Evolutionary conservation across 2,113 vertebrate species (phyloP), one percentile per base, ranked within the genome.

Genomic region (Girardinichthys multiradiatus): DNA sequence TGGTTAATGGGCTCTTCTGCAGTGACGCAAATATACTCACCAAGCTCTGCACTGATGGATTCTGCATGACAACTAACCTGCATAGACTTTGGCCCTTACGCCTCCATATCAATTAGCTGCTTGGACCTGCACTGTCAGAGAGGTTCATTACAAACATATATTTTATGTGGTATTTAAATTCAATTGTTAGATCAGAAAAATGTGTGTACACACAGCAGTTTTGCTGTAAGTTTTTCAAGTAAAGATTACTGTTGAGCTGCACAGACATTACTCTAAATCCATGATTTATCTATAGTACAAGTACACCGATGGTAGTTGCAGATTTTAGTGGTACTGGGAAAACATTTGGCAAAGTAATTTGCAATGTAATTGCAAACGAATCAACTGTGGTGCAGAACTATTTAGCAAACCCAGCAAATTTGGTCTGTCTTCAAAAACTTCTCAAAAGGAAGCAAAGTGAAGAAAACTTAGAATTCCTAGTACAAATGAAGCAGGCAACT

Each of bases 1-100:
- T 90, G 82, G 88, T 92, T 94, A 91, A 93, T 91, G 87, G 84
- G 86, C 88, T 93, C 81, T 87, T 89, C 86, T 89, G 85, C 71
- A 73, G 86, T 93, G 92, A 94, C 92, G 92, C 91, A 94, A 76
- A 76, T 91, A 64, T 82, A 67, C 19, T 45, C 26, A 54, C 57
- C 84, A 74, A 87, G 82, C 86, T 83, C 77, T 69, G 60, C 62
- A 3, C 80, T 91, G 86, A 89, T 85, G 71, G 87, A 90, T 92
- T 90, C 82, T 82, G 72, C 79, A 74, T 90, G 86, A 89, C 86
- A 92, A 87, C 81, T 81, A 74, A 68, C 76, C 84, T 28, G 42
- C 37, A 79, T 72, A 84, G 82, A 74, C 68, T 27, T 17, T 65
- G 72, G 76, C 73, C 72, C 74, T 64, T 81, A 70, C 24, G 9